Evolutionary conservation across 2,888 invertebrate species (phyloP), one percentile per base, ranked within the genome.

Genomic region (Atherix ibis): DNA sequence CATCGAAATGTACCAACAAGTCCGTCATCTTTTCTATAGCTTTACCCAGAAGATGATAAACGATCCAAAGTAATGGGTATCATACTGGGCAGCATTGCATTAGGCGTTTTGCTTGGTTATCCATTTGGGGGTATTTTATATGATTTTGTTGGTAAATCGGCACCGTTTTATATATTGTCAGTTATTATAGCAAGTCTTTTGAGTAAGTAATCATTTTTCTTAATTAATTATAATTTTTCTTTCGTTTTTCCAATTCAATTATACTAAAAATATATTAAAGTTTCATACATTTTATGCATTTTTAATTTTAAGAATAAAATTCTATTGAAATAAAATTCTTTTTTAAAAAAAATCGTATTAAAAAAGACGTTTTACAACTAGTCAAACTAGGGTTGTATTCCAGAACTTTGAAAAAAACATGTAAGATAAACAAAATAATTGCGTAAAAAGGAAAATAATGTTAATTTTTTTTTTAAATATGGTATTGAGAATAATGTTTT

Each of bases 31-130:
- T 22, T 22, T 10, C 35, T 27, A 15, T 12, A 46, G 51, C 50
- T 56, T 40, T 55, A 64, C 51, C 60, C 61, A 1, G 62, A 62
- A 40, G 59, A 62, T 34, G 56, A 52, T 10, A 54, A 56, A 4
- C 53, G 61, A 2, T 73, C 76, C 16, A 69, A 69, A 49, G 64
- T 78, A n/a, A 82, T 87, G 78, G 85, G 85, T 0, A 64, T 79
- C 17, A 76, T 82, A 2, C 68, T 85, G 50, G 82, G 85, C 4
- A 83, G 83, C 39, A 74, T 79, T 34, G 85, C 84, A 1, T 53
- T 80, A 10, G 87, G 85, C 1, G 83, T 87, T 2, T 62, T 87
- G 2, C 63, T 80, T 9, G 85, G 85, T 1, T 85, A 87, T 56
- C 85, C 85, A 0, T 70, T 82, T 44, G 85, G 85, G 8, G 76